Conservation (phyloP, 2,888 invertebrate genomes). For the Acleris literana region DNA sequence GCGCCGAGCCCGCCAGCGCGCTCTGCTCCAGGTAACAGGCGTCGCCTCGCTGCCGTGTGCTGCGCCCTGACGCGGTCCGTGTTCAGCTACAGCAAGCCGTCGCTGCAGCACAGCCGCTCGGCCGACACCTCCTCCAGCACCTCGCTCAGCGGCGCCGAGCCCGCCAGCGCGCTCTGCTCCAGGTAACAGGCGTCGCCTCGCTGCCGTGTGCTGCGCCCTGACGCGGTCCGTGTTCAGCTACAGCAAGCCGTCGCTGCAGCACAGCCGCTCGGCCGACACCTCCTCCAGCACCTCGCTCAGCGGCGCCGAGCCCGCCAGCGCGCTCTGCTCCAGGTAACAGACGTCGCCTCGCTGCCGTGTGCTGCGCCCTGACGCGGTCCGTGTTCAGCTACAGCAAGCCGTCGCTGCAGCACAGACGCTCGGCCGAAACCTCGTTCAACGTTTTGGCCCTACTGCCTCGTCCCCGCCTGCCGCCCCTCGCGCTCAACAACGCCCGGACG, state of each 20-base stretch:
- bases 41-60: neutral
- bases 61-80: too few relatives aligned
- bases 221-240: slow-evolving; percentile 65
- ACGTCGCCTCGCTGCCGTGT: too few relatives aligned
- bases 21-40: slow-evolving; percentile 49
- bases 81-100: slow-evolving; percentile 72
- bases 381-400: slow-evolving; percentile 70
- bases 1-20: slow-evolving; percentile 58
- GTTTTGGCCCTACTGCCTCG: too few relatives aligned
- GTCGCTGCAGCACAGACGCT: slow-evolving; percentile 79
- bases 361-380: too few relatives aligned
- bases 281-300: slow-evolving; percentile 60
- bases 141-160: slow-evolving; percentile 64
- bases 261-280: slow-evolving; percentile 67
- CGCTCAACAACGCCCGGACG: too few relatives aligned
- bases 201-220: too few relatives aligned
- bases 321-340: slow-evolving; percentile 56
- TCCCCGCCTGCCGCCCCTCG: too few relatives aligned
- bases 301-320: slow-evolving; percentile 59
- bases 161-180: slow-evolving; percentile 57
- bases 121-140: slow-evolving; percentile 62
- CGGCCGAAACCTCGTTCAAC: slow-evolving; percentile 50
- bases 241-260: slow-evolving; percentile 78
- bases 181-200: slow-evolving; percentile 44
- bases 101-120: slow-evolving; percentile 79